Evolutionary conservation across 2,113 vertebrate genomes (phyloP).

Genomic region (Sialia sialis): DNA sequence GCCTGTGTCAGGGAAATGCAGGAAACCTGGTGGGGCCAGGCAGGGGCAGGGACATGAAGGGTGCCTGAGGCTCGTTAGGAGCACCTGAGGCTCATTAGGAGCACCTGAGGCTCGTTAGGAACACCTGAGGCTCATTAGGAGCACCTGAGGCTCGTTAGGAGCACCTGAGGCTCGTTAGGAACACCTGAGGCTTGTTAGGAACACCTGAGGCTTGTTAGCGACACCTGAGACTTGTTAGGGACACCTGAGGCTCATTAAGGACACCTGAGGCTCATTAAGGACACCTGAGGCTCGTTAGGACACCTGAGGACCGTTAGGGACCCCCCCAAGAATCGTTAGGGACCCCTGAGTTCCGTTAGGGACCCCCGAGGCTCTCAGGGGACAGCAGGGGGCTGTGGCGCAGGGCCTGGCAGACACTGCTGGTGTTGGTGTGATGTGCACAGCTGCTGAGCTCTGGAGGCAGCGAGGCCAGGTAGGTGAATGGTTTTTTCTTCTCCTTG

Average conservation of each 20-base stretch:
- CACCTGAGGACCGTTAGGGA: not conserved
- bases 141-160: fast-evolving
- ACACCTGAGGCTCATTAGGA: not conserved
- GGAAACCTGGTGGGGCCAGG: not conserved
- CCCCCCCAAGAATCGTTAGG: too few relatives aligned
- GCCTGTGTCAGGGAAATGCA: not conserved
- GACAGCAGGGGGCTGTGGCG: not conserved
- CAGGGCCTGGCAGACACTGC: fast-evolving
- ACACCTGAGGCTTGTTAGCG: not conserved
- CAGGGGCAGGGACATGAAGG: not conserved
- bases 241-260: too few relatives aligned
- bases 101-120: not conserved
- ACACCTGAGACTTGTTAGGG: not conserved
- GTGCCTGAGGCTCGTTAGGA: not conserved
- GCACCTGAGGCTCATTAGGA: not conserved
- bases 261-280: not conserved
- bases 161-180: not conserved
- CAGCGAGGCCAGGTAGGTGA: not conserved
- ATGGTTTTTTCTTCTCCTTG: not conserved
- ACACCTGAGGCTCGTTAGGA: not conserved
- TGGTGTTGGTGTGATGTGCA: fast-evolving
- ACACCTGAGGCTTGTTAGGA: not conserved
- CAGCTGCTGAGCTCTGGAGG: too few relatives aligned
- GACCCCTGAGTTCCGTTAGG: not conserved
- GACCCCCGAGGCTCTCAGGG: not conserved